Base-by-base conservation (phyloP, 2,113 vertebrate genomes). In the Myiagra hebetior region DNA sequence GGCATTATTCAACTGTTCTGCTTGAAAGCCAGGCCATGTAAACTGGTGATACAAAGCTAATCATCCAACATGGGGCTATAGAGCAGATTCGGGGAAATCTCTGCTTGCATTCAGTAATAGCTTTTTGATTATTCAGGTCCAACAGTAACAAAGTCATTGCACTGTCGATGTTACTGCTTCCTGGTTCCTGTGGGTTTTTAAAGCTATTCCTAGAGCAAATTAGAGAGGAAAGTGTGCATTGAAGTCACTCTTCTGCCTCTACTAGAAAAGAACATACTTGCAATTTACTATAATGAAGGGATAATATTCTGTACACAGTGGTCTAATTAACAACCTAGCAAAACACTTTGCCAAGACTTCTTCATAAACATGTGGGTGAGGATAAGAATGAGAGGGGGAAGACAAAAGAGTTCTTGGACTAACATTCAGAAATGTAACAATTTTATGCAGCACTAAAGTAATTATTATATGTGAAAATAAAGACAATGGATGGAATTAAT, bases 301-400 rank as follows among this genome's bases (percentile, higher is more conserved):
- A 85, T 81, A 78, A 89, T 89, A 92, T 89, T 95, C 84, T 87
- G 41, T 82, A 77, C 72, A 73, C 26, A 49, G 26, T 53, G 49
- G 39, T 76, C 74, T 87, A 96, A 95, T 96, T 93, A 94, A 76
- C 33, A 85, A n/a, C 33, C 62, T 57, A 79, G 77, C 67, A 85
- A 93, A 90, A 55, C 30, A 39, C 44, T 83, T 91, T 65, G 33
- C 16, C 59, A 74, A 49, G 70, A 16, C 21, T 82, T 77, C 35
- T 77, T 62, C 42, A 65, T 69, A 90, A 90, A 94, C 31, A 65
- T 55, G 46, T 88, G 79, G 53, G 42, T 50, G 33, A 88, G 27
- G 33, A 50, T 47, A 85, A 67, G 50, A 88, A 80, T 37, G 50
- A 82, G 31, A 39, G 0, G 0, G 4, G n/a, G 55, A 76, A 95